Evolutionary conservation across 2,113 vertebrate genomes (phyloP).

Genomic region (Morone saxatilis): DNA sequence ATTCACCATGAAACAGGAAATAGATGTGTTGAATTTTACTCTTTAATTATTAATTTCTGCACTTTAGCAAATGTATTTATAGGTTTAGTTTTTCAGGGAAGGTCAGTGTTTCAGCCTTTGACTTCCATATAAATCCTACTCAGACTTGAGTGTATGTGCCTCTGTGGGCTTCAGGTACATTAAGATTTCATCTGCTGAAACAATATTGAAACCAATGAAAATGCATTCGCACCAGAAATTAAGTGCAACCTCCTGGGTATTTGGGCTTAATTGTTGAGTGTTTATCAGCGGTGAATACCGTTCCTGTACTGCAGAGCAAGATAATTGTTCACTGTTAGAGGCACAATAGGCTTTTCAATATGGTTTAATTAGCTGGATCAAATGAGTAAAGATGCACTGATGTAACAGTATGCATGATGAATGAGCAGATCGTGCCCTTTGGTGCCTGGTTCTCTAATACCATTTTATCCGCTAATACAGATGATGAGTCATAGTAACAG

Average conservation of each 20-base stretch:
- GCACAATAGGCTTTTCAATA: slow-evolving; percentile 69
- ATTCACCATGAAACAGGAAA: slow-evolving; percentile 74
- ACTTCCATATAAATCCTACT: slow-evolving; percentile 20
- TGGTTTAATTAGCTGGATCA: slow-evolving; percentile 77
- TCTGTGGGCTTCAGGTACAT: slow-evolving; percentile 25
- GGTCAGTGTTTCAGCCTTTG: slow-evolving; percentile 32
- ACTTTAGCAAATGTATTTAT: slow-evolving; percentile 66
- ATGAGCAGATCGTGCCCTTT: slow-evolving; percentile 75
- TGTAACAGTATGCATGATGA: slow-evolving; percentile 76
- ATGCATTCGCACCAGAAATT: slow-evolving; percentile 55
- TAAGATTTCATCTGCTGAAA: slow-evolving; percentile 54
- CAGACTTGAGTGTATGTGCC: neutral
- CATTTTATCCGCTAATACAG: slow-evolving; percentile 72
- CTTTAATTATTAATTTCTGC: slow-evolving; percentile 75
- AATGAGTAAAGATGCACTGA: slow-evolving; percentile 71
- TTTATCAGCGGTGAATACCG: slow-evolving; percentile 62
- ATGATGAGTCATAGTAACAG: slow-evolving; percentile 76
- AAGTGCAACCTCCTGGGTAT: slow-evolving; percentile 58
- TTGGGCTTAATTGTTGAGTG: slow-evolving; percentile 61
- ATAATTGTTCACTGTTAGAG: slow-evolving; percentile 60
- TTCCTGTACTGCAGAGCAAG: slow-evolving; percentile 48
- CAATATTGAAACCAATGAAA: slow-evolving; percentile 49
- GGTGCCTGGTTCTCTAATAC: slow-evolving; percentile 66
- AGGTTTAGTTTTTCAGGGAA: slow-evolving; percentile 35
- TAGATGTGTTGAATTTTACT: slow-evolving; percentile 60